Conservation (phyloP, 2,797 vertebrate species). For the Xiphophorus birchmanni region DNA sequence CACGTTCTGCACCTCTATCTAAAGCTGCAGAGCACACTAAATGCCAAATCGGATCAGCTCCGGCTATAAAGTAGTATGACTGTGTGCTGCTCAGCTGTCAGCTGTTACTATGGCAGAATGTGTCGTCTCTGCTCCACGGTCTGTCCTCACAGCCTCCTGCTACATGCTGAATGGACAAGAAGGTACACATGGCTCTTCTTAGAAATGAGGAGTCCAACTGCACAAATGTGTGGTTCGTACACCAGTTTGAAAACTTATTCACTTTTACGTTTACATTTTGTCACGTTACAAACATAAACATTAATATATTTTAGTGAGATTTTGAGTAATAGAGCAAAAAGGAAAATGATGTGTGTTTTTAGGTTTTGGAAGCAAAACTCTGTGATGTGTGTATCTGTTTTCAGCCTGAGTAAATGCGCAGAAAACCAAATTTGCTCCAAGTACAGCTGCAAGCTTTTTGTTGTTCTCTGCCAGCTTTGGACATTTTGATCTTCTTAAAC, state of each 20-base stretch:
- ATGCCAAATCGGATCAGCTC: slow-evolving; percentile 51
- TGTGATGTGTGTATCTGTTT: background rate
- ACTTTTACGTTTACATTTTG: background rate
- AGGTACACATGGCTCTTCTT: slow-evolving; percentile 18
- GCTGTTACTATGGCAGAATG: slow-evolving; percentile 50
- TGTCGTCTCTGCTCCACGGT: slow-evolving; percentile 25
- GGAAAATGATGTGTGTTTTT: background rate
- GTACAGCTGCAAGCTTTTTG: background rate
- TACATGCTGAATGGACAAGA: slow-evolving; percentile 17
- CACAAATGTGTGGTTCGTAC: background rate
- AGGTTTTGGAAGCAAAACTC: background rate
- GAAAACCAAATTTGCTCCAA: background rate
- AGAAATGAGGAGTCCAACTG: slow-evolving; percentile 16
- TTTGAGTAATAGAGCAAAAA: background rate
- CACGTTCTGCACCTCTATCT: slow-evolving; percentile 29
- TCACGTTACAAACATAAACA: background rate
- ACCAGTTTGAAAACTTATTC: background rate
- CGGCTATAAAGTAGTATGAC: slow-evolving; percentile 34
- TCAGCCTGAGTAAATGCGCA: background rate
- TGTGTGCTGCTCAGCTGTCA: slow-evolving; percentile 45
- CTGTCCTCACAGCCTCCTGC: slow-evolving; percentile 29
- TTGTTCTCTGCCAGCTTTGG: background rate
- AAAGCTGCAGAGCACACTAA: slow-evolving; percentile 47
- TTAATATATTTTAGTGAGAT: background rate
- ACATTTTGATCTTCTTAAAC: background rate